A percentile compares a stretch with the other conserved stretches of the same genome.
Conservation (phyloP, 2,797 vertebrate species). For the Sebastes minor region DNA sequence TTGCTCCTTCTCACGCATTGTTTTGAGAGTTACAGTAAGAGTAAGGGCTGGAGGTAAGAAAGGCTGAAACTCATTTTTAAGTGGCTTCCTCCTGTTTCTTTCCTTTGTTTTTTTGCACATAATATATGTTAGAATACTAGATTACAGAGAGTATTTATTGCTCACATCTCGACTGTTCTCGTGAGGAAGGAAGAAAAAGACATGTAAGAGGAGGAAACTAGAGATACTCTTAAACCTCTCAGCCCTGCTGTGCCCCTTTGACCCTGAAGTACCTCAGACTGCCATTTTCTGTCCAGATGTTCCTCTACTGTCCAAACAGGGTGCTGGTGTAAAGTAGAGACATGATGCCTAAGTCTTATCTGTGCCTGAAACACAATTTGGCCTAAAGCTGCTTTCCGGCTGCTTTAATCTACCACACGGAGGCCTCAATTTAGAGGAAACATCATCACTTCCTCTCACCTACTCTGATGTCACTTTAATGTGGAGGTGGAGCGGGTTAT, state of each 20-base stretch:
- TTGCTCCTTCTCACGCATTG: slow-evolving; percentile 24
- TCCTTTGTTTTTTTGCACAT: slow-evolving; percentile 55
- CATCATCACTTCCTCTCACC: slow-evolving; percentile 51
- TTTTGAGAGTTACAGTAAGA: slow-evolving; percentile 13
- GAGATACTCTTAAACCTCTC: slow-evolving; percentile 31
- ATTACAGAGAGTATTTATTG: slow-evolving; percentile 64
- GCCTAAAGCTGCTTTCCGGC: slow-evolving; percentile 60
- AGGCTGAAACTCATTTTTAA: slow-evolving; percentile 15
- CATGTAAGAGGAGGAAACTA: slow-evolving; percentile 8
- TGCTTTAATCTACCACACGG: slow-evolving; percentile 51
- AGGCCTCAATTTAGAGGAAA: slow-evolving; percentile 65
- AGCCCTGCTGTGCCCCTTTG: slow-evolving; percentile 25
- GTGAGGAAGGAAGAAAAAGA: slow-evolving; percentile 20
- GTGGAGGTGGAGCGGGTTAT: slow-evolving; percentile 20
- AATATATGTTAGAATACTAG: slow-evolving; percentile 42
- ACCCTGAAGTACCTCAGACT: slow-evolving; percentile 73
- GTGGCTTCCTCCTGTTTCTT: slow-evolving; percentile 41
- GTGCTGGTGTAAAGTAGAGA: slow-evolving; percentile 60
- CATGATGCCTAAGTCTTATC: slow-evolving; percentile 70
- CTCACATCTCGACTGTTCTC: slow-evolving; percentile 55
- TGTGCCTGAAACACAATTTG: slow-evolving; percentile 78
- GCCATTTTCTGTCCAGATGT: slow-evolving; percentile 58
- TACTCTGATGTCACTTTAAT: slow-evolving; percentile 67
- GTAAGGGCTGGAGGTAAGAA: slow-evolving; percentile 18
- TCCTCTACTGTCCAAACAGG: slow-evolving; percentile 51